Evolutionary conservation across 2,797 vertebrate species (phyloP), one percentile per base, ranked within the genome.

Genomic region (Oceanodroma leucorhoa): DNA sequence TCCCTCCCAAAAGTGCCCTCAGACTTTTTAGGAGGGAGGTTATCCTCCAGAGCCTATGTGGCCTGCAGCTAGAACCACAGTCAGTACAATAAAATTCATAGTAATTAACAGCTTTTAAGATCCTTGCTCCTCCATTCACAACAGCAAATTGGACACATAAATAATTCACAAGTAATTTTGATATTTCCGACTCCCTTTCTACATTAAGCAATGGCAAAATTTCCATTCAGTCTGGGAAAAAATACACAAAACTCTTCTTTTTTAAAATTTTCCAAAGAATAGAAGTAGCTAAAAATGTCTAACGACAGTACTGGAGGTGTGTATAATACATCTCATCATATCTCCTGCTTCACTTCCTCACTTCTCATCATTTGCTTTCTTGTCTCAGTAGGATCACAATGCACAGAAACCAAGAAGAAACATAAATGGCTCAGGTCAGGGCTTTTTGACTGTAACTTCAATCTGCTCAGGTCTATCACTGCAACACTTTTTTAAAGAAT

Each of bases 181-280:
- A 8, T 92, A 96, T 83, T 91, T 81, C 38, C 0, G 2, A 77
- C 81, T 79, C 83, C 76, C 8, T 40, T 69, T 95, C 96, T 72
- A 75, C 90, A 96, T 93, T 77, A 96, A 97, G 83, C 54, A 88
- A 77, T 65, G 23, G 87, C 87, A 96, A 97, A 91, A 94, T 55
- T 62, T 93, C 87, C 64, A 95, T 80, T 94, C 81, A 69, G 57
- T 61, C 55, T 48, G 22, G 26, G 7, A 57, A 67, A 93, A 81
- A 53, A 16, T 18, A 51, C 15, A 50, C 7, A 81, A 36, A 78
- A 32, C 12, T 55, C 26, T 40, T 72, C 3, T 57, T 90, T 80
- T 15, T 75, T 67, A 76, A 92, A 93, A 54, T 50, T 70, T 96
- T 72, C 80, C 21, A 94, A 93, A 89, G 93, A 96, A 58, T 6